phyloP scores from a whole-genome alignment of 2,888 invertebrate species.

The Netelia inedita region DNA sequence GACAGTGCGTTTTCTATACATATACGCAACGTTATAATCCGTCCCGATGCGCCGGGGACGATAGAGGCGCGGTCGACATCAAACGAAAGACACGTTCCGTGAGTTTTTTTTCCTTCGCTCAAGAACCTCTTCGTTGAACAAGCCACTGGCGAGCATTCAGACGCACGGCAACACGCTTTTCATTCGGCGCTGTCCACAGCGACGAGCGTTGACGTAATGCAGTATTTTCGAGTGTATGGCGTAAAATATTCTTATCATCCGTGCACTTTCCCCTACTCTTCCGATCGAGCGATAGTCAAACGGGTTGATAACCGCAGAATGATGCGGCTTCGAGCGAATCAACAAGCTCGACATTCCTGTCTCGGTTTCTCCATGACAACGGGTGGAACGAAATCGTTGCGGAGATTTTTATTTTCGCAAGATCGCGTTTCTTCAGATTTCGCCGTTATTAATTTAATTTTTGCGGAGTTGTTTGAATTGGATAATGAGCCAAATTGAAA shows the following conservation, averaged over 20 bases:
- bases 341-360: no score
- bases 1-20: not conserved
- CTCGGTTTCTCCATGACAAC: not conserved
- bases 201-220: conserved; percentile 10
- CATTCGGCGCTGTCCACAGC: not conserved
- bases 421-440: not conserved
- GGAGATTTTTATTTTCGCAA: not conserved
- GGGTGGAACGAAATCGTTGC: not conserved
- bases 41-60: not conserved
- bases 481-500: not conserved
- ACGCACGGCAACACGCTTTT: not conserved
- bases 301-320: not conserved
- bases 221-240: not conserved
- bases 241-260: conserved; percentile 20
- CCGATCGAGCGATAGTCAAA: not conserved
- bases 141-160: not conserved
- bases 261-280: not conserved
- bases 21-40: not conserved
- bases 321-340: not conserved
- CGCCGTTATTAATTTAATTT: not conserved
- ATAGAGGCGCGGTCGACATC: not conserved
- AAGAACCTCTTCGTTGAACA: not conserved
- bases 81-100: conserved; percentile 2
- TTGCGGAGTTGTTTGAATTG: not conserved
- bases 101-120: conserved; percentile 6